Percentiles rank a stretch among this genome's conserved stretches.
Evolutionary conservation across 2,797 vertebrate species (phyloP).

Genomic region (Pyrocephalus nanus): DNA sequence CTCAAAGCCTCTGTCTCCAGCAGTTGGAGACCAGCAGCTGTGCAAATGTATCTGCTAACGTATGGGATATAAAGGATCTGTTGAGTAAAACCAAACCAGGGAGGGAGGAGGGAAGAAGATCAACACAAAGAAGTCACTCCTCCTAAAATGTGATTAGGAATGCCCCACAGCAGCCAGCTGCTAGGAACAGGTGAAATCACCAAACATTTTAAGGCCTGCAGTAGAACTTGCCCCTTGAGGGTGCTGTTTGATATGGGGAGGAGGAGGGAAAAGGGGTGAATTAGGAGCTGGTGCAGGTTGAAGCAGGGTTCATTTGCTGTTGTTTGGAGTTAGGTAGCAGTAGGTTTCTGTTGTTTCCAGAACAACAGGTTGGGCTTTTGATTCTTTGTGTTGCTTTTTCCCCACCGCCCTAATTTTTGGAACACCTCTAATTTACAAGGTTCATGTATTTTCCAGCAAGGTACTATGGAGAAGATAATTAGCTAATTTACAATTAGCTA

Average conservation of each 20-base stretch:
- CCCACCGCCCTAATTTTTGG: neutral
- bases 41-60: constrained; percentile 53
- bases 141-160: constrained; percentile 32
- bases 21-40: constrained; percentile 39
- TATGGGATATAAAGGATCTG: constrained; percentile 43
- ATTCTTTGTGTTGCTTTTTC: neutral
- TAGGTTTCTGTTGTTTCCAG: neutral
- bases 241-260: neutral
- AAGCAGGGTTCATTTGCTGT: neutral
- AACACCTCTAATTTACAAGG: constrained; percentile 41
- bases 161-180: constrained; percentile 13
- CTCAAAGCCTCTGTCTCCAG: constrained; percentile 51
- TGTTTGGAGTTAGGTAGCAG: neutral
- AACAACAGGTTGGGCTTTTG: neutral
- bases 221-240: constrained; percentile 25
- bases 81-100: constrained; percentile 6
- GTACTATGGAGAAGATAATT: constrained; percentile 56
- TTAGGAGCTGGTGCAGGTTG: neutral
- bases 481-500: constrained; percentile 71
- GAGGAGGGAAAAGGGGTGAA: neutral
- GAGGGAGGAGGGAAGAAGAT: neutral
- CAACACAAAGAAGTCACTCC: constrained; percentile 7
- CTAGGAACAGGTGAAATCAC: constrained; percentile 43
- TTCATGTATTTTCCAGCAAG: constrained; percentile 62
- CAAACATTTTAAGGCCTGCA: constrained; percentile 35